Base-by-base conservation (phyloP, 2,113 vertebrate genomes). In the Epinephelus cyanopodus region DNA sequence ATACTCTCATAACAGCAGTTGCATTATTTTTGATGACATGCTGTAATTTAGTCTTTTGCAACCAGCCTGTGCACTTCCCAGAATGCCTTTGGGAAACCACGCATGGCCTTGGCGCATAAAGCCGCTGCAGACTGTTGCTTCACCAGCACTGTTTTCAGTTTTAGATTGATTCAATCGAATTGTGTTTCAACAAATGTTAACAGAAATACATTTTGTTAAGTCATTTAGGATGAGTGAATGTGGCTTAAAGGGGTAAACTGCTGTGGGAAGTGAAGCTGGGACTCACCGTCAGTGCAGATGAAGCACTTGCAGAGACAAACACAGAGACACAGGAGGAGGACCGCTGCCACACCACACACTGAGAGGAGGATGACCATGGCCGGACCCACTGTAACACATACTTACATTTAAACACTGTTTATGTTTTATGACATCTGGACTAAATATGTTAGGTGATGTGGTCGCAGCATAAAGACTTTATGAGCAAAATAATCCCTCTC, bases 291-390 rank as follows among this genome's bases (percentile, higher is more conserved):
- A 0, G 72, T 88, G 23, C 90, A 93, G 47, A 91, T 17, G 77
- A 92, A 92, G 63, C 91, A 93, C 81, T 93, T 96, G 92, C 94
- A 95, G 89, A 95, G 86, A 77, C 92, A 95, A 42, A 93, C 77
- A 73, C 94, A 95, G 27, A 96, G 82, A 62, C 93, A 91, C 53
- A 95, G 61, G 57, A 95, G 88, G 71, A 96, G 91, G 42, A 93
- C 74, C 0, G 81, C 84, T 0, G 79, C 85, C 39, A 93, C 88
- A 1, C 81, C 85, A n/a, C 88, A 92, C 74, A 94, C 86, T 0
- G 90, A 91, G 72, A 95, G 86, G 58, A 95, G 87, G 83, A 94
- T 37, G 21, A 92, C 69, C 45, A 85, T 67, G 53, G 74, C 72
- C 15, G 92, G 74, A 66, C 68, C 53, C 76, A 86, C 94, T 95